Percentiles rank a stretch among this genome's conserved stretches.
These are phyloP conservation scores for Morone chrysops DNA, from an alignment of 2,113 vertebrate species.

Conservation along the genomic window DNA sequence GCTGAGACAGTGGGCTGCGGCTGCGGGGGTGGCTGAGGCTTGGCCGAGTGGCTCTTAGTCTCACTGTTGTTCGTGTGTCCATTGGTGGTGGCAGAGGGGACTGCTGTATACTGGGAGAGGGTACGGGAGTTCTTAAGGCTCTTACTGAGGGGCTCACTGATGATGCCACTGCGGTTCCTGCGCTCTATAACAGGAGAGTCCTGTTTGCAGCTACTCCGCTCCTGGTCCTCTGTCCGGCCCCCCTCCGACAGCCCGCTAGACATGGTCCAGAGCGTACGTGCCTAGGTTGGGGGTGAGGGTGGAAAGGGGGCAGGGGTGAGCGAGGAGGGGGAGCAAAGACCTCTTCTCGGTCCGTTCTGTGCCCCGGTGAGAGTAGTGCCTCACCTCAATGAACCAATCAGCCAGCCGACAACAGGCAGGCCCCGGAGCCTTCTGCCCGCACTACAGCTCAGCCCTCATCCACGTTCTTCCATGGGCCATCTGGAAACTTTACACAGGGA, in stretches of 20 bases:
- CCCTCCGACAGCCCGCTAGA: slow-evolving; percentile 91
- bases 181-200: slow-evolving; percentile 89
- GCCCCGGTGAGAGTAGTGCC: slow-evolving; percentile 70
- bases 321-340: slow-evolving; percentile 68
- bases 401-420: slow-evolving; percentile 80
- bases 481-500: slow-evolving; percentile 79
- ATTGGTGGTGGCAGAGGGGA: slow-evolving; percentile 86
- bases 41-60: slow-evolving; percentile 90
- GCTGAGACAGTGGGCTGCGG: slow-evolving; percentile 81
- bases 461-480: slow-evolving; percentile 79
- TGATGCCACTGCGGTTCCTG: slow-evolving; percentile 96
- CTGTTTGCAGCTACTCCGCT: slow-evolving; percentile 85
- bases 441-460: slow-evolving; percentile 82
- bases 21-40: slow-evolving; percentile 91
- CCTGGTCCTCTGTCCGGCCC: slow-evolving; percentile 88
- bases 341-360: slow-evolving; percentile 70
- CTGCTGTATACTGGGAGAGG: slow-evolving; percentile 95
- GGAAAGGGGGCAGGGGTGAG: slow-evolving; percentile 78
- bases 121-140: slow-evolving; percentile 97
- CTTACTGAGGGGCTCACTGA: slow-evolving; percentile 97
- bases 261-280: slow-evolving; percentile 89
- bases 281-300: slow-evolving; percentile 75
- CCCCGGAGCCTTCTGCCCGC: slow-evolving; percentile 76
- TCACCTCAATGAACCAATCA: slow-evolving; percentile 69
- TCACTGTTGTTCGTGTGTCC: slow-evolving; percentile 88